Evolutionary conservation across 2,888 invertebrate species (phyloP).

Genomic region (Drosophila greeni): DNA sequence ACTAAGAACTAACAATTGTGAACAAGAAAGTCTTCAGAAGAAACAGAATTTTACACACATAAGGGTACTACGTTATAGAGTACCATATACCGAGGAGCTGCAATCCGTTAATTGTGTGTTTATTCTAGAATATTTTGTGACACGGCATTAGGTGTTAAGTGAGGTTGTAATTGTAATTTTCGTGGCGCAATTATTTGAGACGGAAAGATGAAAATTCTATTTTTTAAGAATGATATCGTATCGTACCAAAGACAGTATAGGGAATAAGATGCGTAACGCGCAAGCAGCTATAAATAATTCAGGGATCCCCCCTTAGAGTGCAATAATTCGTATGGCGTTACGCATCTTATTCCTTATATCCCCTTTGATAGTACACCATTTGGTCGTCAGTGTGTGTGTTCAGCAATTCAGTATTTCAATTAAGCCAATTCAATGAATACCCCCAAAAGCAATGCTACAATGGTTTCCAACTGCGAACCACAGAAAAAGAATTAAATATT

Average conservation of each 20-base stretch:
- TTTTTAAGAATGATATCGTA: conserved; percentile 40
- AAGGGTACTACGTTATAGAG: conserved; percentile 21
- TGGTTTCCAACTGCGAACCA: conserved; percentile 63
- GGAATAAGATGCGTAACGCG: not conserved
- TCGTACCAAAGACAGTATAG: conserved; percentile 7
- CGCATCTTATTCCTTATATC: conserved; percentile 1
- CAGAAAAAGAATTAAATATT: conserved; percentile 37
- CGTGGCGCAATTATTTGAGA: conserved; percentile 55
- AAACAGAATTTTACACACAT: conserved; percentile 33
- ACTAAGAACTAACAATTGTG: conserved; percentile 65
- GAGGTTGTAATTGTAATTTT: conserved; percentile 46
- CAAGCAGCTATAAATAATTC: not conserved
- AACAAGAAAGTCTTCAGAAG: conserved; percentile 64
- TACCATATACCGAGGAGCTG: conserved; percentile 10
- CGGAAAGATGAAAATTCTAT: conserved; percentile 22
- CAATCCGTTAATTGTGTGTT: conserved; percentile 11
- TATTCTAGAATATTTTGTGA: conserved; percentile 31
- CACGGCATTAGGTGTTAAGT: conserved; percentile 39
- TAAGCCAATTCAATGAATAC: conserved; percentile 62
- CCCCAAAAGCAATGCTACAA: conserved; percentile 46
- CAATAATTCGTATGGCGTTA: not conserved
- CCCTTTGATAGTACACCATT: conserved; percentile 36
- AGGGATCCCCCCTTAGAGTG: not conserved
- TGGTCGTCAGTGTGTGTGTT: conserved; percentile 57
- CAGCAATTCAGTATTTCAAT: conserved; percentile 71